phyloP scores from a whole-genome alignment of 2,797 vertebrate genomes.

The Diplodus puntazzo region DNA sequence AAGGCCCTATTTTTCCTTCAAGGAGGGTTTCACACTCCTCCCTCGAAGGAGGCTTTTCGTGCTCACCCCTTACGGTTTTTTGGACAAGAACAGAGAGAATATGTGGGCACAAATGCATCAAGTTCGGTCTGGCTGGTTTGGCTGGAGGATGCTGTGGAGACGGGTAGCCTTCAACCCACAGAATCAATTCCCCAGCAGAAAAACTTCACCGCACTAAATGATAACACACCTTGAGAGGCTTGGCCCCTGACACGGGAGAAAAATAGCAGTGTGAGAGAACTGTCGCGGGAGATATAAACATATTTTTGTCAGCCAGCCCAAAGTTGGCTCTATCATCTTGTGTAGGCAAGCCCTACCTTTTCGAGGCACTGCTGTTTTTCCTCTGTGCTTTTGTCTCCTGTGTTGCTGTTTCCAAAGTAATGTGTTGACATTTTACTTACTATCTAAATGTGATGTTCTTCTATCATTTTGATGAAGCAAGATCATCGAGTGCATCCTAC shows the following conservation, averaged over 20 bases:
- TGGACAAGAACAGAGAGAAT: conserved; percentile 76
- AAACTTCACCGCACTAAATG: conserved; percentile 73
- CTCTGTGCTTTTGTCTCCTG: conserved; percentile 46
- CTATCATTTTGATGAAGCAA: conserved; percentile 2
- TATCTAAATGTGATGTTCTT: conserved; percentile 9
- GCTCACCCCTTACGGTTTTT: conserved; percentile 73
- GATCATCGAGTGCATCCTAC: neutral
- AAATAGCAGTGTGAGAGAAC: conserved; percentile 72
- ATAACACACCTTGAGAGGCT: conserved; percentile 80
- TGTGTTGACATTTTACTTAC: conserved; percentile 1
- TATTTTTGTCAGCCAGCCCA: conserved; percentile 72
- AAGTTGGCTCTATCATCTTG: conserved; percentile 71
- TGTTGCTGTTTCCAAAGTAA: conserved; percentile 28
- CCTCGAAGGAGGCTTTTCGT: conserved; percentile 71
- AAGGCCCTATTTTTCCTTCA: conserved; percentile 75
- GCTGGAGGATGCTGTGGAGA: conserved; percentile 72
- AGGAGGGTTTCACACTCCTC: conserved; percentile 78
- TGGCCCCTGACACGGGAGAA: conserved; percentile 78
- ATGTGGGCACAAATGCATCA: conserved; percentile 78
- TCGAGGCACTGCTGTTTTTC: conserved; percentile 51
- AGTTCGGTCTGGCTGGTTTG: conserved; percentile 69
- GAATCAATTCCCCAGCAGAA: conserved; percentile 78
- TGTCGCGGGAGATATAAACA: conserved; percentile 72
- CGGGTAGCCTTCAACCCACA: conserved; percentile 77
- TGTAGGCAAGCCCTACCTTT: conserved; percentile 68